These are phyloP conservation scores for Megalopta genalis DNA, from an alignment of 1,140 invertebrate genomes.

Conservation along the genomic window DNA sequence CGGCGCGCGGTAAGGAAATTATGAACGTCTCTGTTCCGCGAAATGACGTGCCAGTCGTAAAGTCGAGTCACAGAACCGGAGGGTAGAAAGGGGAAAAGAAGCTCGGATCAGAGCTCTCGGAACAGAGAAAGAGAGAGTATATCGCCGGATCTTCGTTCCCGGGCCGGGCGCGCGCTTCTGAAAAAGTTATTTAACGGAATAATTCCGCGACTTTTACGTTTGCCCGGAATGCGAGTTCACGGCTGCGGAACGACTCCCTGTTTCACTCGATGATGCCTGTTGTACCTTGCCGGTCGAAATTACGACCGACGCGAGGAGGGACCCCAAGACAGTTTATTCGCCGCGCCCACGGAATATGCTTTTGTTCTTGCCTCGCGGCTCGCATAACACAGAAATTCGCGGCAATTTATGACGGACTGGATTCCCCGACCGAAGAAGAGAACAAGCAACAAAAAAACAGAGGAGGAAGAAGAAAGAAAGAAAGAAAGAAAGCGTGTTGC, in stretches of 20 bases:
- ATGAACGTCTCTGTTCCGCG: not conserved
- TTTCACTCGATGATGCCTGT: constrained; percentile 5
- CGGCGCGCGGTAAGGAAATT: not conserved
- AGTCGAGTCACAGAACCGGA: not conserved
- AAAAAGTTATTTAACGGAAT: constrained; percentile 39
- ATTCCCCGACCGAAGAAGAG: not conserved
- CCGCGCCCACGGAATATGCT: not conserved
- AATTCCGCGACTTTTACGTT: constrained; percentile 25
- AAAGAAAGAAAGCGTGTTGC: not conserved
- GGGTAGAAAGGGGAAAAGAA: not conserved
- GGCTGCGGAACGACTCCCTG: not conserved
- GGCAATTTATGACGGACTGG: not conserved
- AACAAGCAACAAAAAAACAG: no score
- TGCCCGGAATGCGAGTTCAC: not conserved
- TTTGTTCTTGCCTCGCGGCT: not conserved
- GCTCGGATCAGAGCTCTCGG: no score
- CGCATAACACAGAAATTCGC: not conserved
- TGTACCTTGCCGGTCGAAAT: not conserved
- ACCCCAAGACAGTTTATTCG: constrained; percentile 7
- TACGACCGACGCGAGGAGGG: not conserved
- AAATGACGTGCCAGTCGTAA: constrained; percentile 14
- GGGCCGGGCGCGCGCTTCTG: not conserved
- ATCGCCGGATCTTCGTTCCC: no score
- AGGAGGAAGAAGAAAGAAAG: no score
- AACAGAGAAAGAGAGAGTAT: not conserved